Base-by-base conservation (phyloP, 2,888 invertebrate genomes). In the Cosmopolites sordidus region DNA sequence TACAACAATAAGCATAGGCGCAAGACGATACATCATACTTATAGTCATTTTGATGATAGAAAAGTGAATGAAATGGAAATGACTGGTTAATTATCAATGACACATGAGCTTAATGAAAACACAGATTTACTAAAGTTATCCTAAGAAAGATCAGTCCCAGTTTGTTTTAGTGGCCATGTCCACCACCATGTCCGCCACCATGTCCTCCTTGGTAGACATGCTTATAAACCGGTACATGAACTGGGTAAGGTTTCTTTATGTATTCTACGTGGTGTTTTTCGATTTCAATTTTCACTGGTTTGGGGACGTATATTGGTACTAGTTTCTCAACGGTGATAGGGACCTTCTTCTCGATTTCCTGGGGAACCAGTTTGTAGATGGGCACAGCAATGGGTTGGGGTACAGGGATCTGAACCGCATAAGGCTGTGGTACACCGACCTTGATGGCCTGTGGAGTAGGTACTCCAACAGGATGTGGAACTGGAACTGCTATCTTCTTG, bases 321-420 rank as follows among this genome's bases (percentile, higher is more conserved):
- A 84, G 83, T 66, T 84, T 86, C 67, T 87, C 86, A 2, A 87
- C 85, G 1, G 84, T 83, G 72, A 84, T 85, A 2, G 87, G 87
- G 9, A 87, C 83, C 60, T 82, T 84, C 64, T 83, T 84, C 64
- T 86, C 86, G 48, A 86, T 79, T 57, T 86, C 80, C 64, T 87
- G 84, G 9, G 84, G 83, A 4, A 86, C 84, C 65, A 83, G 77
- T 75, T 86, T 86, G 68, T 86, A 87, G 47, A 86, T 83, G 1
- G 87, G 85, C 43, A 86, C 80, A 57, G 83, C 83, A 45, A 87
- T 83, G 61, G 85, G 85, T 64, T 86, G 86, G 51, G 87, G 84
- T 39, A 87, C 82, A 1, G 79, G 70, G 1, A 87, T 80, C 64
- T 86, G 85, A 1, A 87, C 86, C 0, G 87, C 81, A 74, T 86